Evolutionary conservation across 2,797 vertebrate genomes (phyloP).

Genomic region (Helostoma temminkii): DNA sequence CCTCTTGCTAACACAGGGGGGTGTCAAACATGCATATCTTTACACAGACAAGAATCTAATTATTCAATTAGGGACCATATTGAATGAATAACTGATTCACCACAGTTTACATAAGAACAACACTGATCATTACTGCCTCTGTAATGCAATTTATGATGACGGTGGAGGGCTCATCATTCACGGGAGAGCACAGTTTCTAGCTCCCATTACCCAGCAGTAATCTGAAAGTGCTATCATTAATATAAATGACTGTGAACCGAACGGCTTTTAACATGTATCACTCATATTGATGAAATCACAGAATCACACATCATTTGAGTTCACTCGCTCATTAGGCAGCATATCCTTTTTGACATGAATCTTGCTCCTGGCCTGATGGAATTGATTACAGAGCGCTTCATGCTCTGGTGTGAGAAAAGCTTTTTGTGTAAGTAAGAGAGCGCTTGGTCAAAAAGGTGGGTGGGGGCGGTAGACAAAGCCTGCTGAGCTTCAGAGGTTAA

Average conservation of each 20-base stretch:
- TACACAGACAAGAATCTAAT: conserved; percentile 70
- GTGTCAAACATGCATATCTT: conserved; percentile 68
- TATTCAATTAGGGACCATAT: conserved; percentile 73
- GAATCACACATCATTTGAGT: conserved; percentile 42
- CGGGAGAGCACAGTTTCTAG: conserved; percentile 46
- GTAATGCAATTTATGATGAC: conserved; percentile 70
- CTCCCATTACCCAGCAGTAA: conserved; percentile 63
- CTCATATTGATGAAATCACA: conserved; percentile 61
- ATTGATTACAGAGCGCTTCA: conserved; percentile 46
- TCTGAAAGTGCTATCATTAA: conserved; percentile 66
- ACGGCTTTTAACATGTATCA: conserved; percentile 52
- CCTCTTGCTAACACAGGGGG: conserved; percentile 49
- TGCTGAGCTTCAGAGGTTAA: conserved; percentile 76
- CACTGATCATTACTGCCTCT: conserved; percentile 68
- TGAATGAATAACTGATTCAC: conserved; percentile 75
- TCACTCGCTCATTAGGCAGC: conserved; percentile 49
- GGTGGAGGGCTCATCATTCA: conserved; percentile 66
- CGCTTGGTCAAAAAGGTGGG: conserved; percentile 35
- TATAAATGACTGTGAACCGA: conserved; percentile 60
- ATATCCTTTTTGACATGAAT: conserved; percentile 56
- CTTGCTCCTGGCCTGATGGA: conserved; percentile 36
- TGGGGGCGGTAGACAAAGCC: conserved; percentile 73
- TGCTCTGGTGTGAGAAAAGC: conserved; percentile 55
- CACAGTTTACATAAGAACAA: conserved; percentile 76
- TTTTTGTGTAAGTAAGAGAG: conserved; percentile 58